Percentiles rank a stretch among this genome's conserved stretches.
These are phyloP conservation scores for Vipera latastei DNA, from an alignment of 2,797 vertebrate genomes.

Conservation along the genomic window DNA sequence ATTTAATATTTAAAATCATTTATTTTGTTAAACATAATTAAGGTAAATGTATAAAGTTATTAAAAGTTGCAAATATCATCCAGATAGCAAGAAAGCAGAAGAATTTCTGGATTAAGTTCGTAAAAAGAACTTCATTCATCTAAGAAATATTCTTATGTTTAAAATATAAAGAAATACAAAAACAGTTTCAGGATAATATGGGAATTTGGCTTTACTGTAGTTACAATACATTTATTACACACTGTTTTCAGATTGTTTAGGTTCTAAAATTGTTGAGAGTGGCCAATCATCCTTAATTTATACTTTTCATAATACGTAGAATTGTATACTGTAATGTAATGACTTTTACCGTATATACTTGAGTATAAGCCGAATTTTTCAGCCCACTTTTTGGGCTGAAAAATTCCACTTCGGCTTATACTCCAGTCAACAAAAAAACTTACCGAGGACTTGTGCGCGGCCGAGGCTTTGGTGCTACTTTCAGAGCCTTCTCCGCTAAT, in stretches of 20 bases:
- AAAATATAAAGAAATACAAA: conserved; percentile 41
- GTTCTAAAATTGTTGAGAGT: background rate
- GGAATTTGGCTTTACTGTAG: conserved; percentile 14
- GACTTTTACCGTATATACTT: too few species aligned
- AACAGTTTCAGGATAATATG: conserved; percentile 1
- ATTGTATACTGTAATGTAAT: background rate
- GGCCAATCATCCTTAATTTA: background rate
- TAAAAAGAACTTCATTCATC: background rate
- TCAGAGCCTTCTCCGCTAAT: too few species aligned
- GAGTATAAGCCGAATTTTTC: too few species aligned
- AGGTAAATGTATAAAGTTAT: background rate
- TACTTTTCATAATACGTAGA: background rate
- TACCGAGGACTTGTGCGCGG: too few species aligned
- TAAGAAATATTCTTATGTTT: background rate
- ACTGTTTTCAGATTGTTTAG: background rate
- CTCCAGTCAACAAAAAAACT: too few species aligned
- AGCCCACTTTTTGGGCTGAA: too few species aligned
- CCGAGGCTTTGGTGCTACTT: too few species aligned
- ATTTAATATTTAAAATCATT: background rate
- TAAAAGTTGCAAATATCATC: background rate
- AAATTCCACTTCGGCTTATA: too few species aligned
- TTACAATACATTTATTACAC: background rate
- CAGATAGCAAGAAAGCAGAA: background rate
- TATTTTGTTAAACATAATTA: background rate
- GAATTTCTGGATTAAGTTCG: background rate